Percentiles rank a stretch among this genome's conserved stretches.
Evolutionary conservation across 2,113 vertebrate genomes (phyloP).

Genomic region (Tapirus terrestris): DNA sequence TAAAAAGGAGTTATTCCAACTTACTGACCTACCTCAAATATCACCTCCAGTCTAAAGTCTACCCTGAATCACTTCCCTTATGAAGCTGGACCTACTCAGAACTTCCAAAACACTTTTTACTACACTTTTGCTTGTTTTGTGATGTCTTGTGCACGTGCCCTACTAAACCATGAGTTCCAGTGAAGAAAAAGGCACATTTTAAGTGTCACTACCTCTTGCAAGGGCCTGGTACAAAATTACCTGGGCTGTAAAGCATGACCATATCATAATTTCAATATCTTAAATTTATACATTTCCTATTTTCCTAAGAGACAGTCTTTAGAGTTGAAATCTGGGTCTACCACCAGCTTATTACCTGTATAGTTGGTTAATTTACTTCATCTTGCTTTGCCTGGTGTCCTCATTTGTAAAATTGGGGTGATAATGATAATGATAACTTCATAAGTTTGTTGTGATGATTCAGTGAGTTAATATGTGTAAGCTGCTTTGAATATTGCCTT

Average conservation of each 20-base stretch:
- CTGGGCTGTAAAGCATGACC: background rate
- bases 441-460: background rate
- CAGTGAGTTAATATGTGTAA: background rate
- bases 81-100: background rate
- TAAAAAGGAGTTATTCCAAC: background rate
- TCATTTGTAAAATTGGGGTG: background rate
- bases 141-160: background rate
- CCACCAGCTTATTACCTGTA: background rate
- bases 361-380: background rate
- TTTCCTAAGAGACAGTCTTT: background rate
- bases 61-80: background rate
- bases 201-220: background rate
- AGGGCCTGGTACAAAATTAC: background rate
- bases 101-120: background rate
- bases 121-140: background rate
- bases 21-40: background rate
- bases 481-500: background rate
- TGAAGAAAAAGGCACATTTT: background rate
- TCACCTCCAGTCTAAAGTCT: background rate
- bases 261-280: background rate
- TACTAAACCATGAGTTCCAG: background rate
- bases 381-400: background rate
- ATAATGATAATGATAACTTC: background rate
- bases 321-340: background rate
- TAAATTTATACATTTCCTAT: background rate